phyloP scores from a whole-genome alignment of 2,797 vertebrate species.

The Hoplostethus mediterraneus region DNA sequence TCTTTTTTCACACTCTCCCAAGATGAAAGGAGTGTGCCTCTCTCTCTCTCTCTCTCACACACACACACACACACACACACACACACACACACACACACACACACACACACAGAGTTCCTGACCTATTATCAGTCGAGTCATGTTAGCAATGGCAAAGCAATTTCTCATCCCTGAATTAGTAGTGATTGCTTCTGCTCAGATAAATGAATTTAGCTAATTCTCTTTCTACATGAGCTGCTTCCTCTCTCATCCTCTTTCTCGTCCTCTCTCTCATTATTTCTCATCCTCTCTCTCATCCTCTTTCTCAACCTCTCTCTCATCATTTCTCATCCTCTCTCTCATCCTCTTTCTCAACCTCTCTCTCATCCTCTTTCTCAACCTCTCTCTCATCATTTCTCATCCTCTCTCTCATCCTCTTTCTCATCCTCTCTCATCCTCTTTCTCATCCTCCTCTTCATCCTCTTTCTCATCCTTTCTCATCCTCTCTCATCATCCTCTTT shows the following conservation, averaged over 20 bases:
- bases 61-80: background rate
- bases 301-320: background rate
- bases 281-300: background rate
- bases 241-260: background rate
- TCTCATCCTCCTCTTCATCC: background rate
- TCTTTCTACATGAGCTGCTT: background rate
- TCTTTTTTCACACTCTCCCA: background rate
- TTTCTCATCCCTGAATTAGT: conserved; percentile 8
- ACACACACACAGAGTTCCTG: background rate
- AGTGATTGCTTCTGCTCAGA: background rate
- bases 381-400: too few relatives aligned
- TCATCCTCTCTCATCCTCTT: background rate
- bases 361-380: too few relatives aligned
- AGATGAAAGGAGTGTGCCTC: background rate
- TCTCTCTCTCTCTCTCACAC: too few relatives aligned
- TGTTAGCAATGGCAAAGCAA: conserved; percentile 3
- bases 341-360: too few relatives aligned
- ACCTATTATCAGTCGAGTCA: conserved; percentile 1
- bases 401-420: background rate
- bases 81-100: background rate
- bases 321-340: background rate
- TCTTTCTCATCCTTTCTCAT: background rate
- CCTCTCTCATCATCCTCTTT: conserved; percentile 1
- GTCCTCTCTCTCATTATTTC: background rate
- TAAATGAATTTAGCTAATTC: conserved; percentile 2